Conservation (phyloP, 1,140 invertebrate genomes). For the Drosophila tropicalis region DNA sequence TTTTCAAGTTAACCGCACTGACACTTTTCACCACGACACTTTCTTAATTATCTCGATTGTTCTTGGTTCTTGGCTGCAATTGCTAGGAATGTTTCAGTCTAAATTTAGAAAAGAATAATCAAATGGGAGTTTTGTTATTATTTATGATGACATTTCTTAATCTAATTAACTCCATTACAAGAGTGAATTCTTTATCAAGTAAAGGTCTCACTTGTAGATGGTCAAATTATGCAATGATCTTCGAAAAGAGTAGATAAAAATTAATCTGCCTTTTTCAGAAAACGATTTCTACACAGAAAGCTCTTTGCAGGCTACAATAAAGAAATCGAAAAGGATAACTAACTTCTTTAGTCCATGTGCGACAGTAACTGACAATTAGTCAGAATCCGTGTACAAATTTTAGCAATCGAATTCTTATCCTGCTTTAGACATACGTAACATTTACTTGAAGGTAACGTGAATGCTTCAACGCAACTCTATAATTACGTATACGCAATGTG, state of each 20-base stretch:
- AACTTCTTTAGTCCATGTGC: too few relatives aligned
- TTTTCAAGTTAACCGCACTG: conserved; percentile 69
- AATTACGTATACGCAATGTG: too few relatives aligned
- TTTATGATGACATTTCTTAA: conserved; percentile 24
- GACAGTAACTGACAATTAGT: too few relatives aligned
- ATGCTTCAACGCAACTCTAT: too few relatives aligned
- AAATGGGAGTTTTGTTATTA: conserved; percentile 32
- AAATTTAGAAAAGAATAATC: conserved; percentile 55
- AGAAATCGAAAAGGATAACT: too few relatives aligned
- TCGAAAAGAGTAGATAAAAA: neutral
- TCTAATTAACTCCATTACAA: conserved; percentile 19
- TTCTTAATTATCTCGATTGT: conserved; percentile 68
- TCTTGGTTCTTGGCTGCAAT: conserved; percentile 50
- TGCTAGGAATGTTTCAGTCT: conserved; percentile 37
- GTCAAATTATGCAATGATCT: neutral
- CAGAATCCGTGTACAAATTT: too few relatives aligned
- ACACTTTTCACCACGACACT: conserved; percentile 73
- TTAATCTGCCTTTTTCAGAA: neutral
- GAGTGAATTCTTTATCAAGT: neutral
- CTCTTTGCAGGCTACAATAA: too few relatives aligned
- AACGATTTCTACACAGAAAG: too few relatives aligned
- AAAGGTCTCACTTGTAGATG: neutral
- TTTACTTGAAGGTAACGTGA: too few relatives aligned
- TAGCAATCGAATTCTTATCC: too few relatives aligned
- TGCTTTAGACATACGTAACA: too few relatives aligned